Conservation (phyloP, 2,797 vertebrate species). For the Myotis findleyi region DNA sequence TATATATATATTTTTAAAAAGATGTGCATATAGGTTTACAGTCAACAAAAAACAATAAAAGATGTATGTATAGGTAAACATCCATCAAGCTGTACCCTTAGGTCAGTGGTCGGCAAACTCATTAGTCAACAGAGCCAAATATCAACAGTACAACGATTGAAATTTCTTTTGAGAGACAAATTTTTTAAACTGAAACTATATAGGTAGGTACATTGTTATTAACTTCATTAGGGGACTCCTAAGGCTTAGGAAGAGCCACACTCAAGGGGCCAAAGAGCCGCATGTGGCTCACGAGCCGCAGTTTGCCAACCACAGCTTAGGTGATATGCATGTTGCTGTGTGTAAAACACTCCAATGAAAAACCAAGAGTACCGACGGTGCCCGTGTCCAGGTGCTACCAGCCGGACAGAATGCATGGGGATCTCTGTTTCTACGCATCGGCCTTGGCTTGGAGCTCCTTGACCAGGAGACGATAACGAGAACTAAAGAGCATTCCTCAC, state of each 20-base stretch:
- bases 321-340: not conserved
- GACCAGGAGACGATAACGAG: not conserved
- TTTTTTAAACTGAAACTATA: no score
- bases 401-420: not conserved
- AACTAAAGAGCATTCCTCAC: not conserved
- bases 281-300: no score
- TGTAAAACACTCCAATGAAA: not conserved
- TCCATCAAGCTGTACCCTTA: not conserved
- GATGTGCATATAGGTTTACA: not conserved
- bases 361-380: not conserved
- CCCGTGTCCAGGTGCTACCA: not conserved
- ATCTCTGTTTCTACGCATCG: not conserved
- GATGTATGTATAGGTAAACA: not conserved
- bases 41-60: not conserved
- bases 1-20: no score
- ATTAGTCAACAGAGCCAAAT: no score
- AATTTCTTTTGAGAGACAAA: no score
- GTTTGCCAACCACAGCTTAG: not conserved
- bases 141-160: no score
- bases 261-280: no score
- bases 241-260: no score
- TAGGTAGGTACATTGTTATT: no score
- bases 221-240: no score
- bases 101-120: no score
- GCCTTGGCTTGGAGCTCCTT: not conserved